Base-by-base conservation (phyloP, 2,888 invertebrate genomes). In the Drosophila dives region DNA sequence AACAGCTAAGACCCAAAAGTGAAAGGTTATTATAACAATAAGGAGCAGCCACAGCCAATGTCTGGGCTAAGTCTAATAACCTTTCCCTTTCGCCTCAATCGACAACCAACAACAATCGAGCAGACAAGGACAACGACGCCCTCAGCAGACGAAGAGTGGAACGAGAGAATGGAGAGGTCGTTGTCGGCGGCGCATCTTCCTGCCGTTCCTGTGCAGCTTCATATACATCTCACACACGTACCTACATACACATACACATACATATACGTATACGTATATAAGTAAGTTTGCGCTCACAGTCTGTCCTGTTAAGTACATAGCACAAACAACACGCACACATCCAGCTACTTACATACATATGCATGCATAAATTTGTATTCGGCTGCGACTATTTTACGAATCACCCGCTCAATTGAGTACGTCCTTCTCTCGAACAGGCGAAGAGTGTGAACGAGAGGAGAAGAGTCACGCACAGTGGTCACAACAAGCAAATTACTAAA, bases 51-150 rank as follows among this genome's bases (percentile, higher is more conserved):
- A 65, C 58, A 42, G 68, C 71, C 72, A 75, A 61, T 79, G 86
- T 87, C 86, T 87, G 87, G 90, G 68, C 82, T 68, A 84, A 87
- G 90, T 90, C 89, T 90, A 90, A 89, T 89, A 91, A 88, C 90
- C 90, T 90, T 89, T 91, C 90, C 86, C 88, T 89, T 88, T 86
- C 88, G 75, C 83, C 71, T 77, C 80, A 69, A 74, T 68, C 80
- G 66, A 67, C 56, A 26, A 29, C 4, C 50, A 15, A 29, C 67
- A 64, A 50, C 54, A 29, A 6, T 5, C 29, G 49, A 72, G 45
- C 34, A 66, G 45, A 50, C 49, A 69, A 75, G 60, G 58, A 73
- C 65, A 65, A 68, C 73, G 42, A 56, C 42, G 55, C 11, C 66
- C 34, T 45, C 38, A 49, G 26, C 36, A 58, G 49, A 42, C 45